Percentiles rank a stretch among this genome's conserved stretches.
phyloP scores from a whole-genome alignment of 2,113 vertebrate genomes.

The Ardeotis arabs region DNA sequence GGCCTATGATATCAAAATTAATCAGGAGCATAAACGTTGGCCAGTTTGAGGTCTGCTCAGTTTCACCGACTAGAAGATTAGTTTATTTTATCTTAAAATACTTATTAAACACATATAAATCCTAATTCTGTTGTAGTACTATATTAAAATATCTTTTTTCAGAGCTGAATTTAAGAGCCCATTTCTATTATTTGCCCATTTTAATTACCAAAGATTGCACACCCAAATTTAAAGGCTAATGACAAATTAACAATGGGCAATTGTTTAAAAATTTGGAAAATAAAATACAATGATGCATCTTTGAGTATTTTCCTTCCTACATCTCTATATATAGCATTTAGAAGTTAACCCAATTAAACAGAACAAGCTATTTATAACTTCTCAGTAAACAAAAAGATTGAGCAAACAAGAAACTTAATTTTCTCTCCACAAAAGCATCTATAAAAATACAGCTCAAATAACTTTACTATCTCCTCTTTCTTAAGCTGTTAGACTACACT shows the following conservation, averaged over 20 bases:
- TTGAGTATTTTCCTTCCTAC: neutral
- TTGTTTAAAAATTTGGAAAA: neutral
- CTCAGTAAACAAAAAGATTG: neutral
- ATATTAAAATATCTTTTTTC: neutral
- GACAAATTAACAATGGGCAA: neutral
- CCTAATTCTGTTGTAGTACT: neutral
- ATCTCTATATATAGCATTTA: neutral
- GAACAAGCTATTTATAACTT: neutral
- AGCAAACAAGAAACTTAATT: slow-evolving; percentile 1
- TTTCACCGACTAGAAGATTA: neutral
- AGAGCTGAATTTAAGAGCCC: neutral
- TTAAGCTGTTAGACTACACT: neutral
- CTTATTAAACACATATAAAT: neutral
- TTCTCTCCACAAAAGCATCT: neutral
- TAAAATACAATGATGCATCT: neutral
- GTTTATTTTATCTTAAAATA: neutral
- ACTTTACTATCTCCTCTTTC: neutral
- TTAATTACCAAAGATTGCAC: neutral
- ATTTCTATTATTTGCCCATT: neutral
- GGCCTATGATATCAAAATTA: neutral
- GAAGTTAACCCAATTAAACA: neutral
- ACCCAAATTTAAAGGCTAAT: neutral
- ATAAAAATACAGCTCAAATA: slow-evolving; percentile 6
- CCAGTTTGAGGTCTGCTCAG: neutral
- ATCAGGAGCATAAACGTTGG: neutral